Base-by-base conservation (phyloP, 2,797 vertebrate genomes). In the Pseudochromis fuscus region DNA sequence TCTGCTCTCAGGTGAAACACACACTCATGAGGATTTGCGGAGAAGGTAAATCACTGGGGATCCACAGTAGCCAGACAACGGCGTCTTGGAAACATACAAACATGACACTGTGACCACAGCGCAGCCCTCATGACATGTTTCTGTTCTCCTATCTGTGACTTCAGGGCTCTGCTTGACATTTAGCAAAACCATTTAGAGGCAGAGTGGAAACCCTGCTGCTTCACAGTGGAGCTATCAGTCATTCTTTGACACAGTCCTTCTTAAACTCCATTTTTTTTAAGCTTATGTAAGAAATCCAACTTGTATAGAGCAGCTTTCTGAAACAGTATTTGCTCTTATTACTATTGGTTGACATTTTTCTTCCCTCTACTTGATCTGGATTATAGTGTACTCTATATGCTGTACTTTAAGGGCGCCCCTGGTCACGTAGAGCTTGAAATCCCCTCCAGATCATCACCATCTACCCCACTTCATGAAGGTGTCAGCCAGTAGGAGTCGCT, bases 81-180 rank as follows among this genome's bases (percentile, higher is more conserved):
- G 88, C 79, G 73, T 71, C 91, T 15, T 80, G 69, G 89, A 80
- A 88, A 92, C 87, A 28, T 42, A 16, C 11, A 64, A 80, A 88
- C 79, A 85, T 28, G 77, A 65, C 71, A 72, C 44, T 62, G 58
- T 49, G 62, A 59, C 21, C 18, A 0, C 67, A 40, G 18, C 7
- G 52, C 23, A 40, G 53, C 55, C 77, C 49, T 59, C 31, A 10
- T 33, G 67, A 73, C 59, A 37, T 31, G 52, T 24, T 72, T 73
- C 38, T 52, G 25, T 63, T 30, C 28, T 63, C 62, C 25, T 10
- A 28, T 35, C 57, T 7, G 6, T 35, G 7, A 49, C 37, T 68
- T 50, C 27, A 37, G 11, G 21, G 64, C 60, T 60, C 24, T 18
- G 27, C 30, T 42, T 55, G 35, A 56, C 44, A 57, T 66, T 67